A percentile compares a stretch with the other conserved stretches of the same genome.
These are phyloP conservation scores for Heteromormyrus szaboi DNA, from an alignment of 2,797 vertebrate genomes.

Conservation along the genomic window DNA sequence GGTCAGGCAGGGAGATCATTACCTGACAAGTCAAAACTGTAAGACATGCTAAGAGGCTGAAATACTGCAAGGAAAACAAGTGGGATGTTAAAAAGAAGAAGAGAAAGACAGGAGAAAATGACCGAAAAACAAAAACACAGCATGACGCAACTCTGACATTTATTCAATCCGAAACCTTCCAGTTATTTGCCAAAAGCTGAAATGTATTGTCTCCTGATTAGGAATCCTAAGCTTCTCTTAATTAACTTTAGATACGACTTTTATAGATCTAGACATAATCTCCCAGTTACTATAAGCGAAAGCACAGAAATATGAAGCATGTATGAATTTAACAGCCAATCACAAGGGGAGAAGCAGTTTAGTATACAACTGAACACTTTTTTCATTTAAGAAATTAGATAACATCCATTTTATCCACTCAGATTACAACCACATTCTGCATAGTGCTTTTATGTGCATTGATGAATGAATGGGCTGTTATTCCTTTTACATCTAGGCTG, in stretches of 20 bases:
- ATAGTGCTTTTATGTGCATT: not conserved
- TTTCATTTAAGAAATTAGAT: not conserved
- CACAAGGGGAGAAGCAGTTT: not conserved
- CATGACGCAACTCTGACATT: not conserved
- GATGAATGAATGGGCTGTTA: not conserved
- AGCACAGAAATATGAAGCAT: not conserved
- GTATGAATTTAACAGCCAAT: not conserved
- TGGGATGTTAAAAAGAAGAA: slow-evolving; percentile 10
- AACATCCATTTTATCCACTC: not conserved
- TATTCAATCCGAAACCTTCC: not conserved
- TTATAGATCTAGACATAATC: not conserved
- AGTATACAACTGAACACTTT: not conserved
- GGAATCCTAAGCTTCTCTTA: not conserved
- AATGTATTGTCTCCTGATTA: not conserved
- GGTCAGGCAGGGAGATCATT: slow-evolving; percentile 71
- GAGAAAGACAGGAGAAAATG: not conserved
- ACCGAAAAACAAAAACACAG: slow-evolving; percentile 3
- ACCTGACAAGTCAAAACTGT: slow-evolving; percentile 99
- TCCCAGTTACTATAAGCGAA: not conserved
- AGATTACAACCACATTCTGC: not conserved
- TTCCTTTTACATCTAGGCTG: not conserved
- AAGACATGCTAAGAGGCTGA: slow-evolving; percentile 95
- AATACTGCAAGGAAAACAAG: slow-evolving; percentile 85
- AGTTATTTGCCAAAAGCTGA: not conserved
- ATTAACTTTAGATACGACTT: not conserved